Evolutionary conservation across 2,113 vertebrate genomes (phyloP).

Genomic region (Burhinus bistriatus): DNA sequence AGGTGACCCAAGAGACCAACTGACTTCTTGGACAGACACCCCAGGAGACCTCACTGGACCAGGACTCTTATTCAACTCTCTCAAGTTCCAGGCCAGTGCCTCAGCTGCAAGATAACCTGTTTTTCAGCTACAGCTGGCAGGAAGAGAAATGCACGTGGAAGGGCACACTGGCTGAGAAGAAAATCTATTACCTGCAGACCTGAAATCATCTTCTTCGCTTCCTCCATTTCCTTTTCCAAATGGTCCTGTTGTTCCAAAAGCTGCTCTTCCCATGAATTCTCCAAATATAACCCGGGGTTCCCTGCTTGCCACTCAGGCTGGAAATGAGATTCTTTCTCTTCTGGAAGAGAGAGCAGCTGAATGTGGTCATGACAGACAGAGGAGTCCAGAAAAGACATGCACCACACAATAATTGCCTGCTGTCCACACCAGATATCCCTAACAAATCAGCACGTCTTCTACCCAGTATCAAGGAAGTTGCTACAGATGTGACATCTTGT

Average conservation of each 20-base stretch:
- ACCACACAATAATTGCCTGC: background rate
- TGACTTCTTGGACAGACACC: background rate
- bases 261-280: slow-evolving; percentile 88
- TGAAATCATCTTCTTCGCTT: slow-evolving; percentile 94
- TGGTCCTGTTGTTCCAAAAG: slow-evolving; percentile 91
- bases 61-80: background rate
- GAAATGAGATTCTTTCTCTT: slow-evolving; percentile 49
- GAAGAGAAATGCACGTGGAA: background rate
- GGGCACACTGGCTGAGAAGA: background rate
- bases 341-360: slow-evolving; percentile 38
- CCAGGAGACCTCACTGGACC: background rate
- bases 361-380: background rate
- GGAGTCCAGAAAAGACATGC: background rate
- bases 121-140: background rate
- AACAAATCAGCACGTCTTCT: background rate
- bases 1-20: background rate
- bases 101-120: background rate
- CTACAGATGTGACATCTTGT: no score
- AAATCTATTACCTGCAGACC: slow-evolving; percentile 84
- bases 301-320: slow-evolving; percentile 72
- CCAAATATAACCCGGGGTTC: slow-evolving; percentile 72
- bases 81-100: background rate
- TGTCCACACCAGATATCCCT: background rate
- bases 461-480: background rate
- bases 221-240: slow-evolving; percentile 93